A percentile compares a stretch with the other conserved stretches of the same genome.
Evolutionary conservation across 2,888 invertebrate species (phyloP).

Genomic region (Nemoura dubitans): DNA sequence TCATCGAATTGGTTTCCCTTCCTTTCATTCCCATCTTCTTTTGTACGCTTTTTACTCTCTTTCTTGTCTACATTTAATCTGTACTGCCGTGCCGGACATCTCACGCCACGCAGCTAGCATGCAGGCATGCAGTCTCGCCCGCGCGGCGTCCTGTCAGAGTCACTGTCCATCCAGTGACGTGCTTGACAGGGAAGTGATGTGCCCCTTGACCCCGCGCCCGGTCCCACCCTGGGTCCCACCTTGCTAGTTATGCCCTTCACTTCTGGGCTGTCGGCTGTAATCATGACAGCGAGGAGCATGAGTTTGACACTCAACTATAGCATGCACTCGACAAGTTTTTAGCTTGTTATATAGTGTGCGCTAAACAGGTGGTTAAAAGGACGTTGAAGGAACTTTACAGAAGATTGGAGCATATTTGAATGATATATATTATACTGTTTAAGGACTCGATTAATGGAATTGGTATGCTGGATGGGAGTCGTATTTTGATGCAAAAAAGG

Average conservation of each 20-base stretch:
- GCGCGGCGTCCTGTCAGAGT: background rate
- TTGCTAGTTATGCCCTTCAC: background rate
- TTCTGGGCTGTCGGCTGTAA: background rate
- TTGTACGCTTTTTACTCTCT: background rate
- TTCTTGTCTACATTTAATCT: conserved; percentile 12
- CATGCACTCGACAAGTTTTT: background rate
- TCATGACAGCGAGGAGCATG: background rate
- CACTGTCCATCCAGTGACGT: background rate
- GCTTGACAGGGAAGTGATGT: background rate
- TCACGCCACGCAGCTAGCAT: too few relatives aligned
- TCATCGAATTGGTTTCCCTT: conserved; percentile 7
- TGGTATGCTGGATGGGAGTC: too few relatives aligned
- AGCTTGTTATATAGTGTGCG: background rate
- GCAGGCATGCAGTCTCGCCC: too few relatives aligned
- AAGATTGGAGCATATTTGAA: background rate
- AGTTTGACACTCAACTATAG: background rate
- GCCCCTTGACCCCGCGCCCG: background rate
- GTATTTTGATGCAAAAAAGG: too few relatives aligned
- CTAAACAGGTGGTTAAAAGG: background rate
- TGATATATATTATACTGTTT: too few relatives aligned
- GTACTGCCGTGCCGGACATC: background rate
- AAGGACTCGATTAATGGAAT: too few relatives aligned
- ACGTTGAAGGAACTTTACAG: background rate
- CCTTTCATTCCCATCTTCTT: background rate
- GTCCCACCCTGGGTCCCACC: background rate